A percentile compares a stretch with the other conserved stretches of the same genome.
phyloP scores from a whole-genome alignment of 1,140 invertebrate species.

The Trissolcus basalis region DNA sequence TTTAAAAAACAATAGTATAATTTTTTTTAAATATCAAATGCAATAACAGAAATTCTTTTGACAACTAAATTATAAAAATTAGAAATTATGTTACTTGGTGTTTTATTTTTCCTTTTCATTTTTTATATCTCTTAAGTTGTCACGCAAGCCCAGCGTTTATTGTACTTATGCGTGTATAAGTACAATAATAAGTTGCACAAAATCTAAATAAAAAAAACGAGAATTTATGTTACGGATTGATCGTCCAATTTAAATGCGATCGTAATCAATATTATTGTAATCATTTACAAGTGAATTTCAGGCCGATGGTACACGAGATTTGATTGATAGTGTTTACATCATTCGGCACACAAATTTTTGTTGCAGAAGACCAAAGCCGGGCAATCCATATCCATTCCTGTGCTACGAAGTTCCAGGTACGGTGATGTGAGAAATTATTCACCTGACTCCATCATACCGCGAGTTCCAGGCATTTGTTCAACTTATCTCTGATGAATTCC shows the following conservation, averaged over 20 bases:
- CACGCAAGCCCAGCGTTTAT: constrained; percentile 59
- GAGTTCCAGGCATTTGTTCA: constrained; percentile 28
- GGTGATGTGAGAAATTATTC: constrained; percentile 67
- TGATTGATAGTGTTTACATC: constrained; percentile 16
- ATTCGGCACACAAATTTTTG: constrained; percentile 4
- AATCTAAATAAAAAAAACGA: constrained; percentile 11
- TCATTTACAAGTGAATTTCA: too few species aligned
- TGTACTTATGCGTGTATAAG: constrained; percentile 36
- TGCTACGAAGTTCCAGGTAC: constrained; percentile 68
- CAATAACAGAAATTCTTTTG: too few species aligned
- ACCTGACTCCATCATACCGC: constrained; percentile 65
- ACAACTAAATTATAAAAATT: too few species aligned
- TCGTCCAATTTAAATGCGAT: too few species aligned
- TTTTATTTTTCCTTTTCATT: constrained; percentile 3
- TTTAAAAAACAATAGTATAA: too few species aligned
- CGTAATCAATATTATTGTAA: too few species aligned
- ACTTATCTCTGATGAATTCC: constrained; percentile 2
- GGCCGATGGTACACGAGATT: too few species aligned
- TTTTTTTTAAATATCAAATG: too few species aligned
- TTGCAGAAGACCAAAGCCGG: constrained; percentile 43
- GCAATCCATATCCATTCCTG: constrained; percentile 62
- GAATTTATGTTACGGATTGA: neutral
- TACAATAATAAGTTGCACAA: constrained; percentile 22
- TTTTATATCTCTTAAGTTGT: constrained; percentile 20
- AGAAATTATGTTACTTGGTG: too few species aligned